Conservation (phyloP, 2,113 vertebrate genomes). For the Prochilodus magdalenae region DNA sequence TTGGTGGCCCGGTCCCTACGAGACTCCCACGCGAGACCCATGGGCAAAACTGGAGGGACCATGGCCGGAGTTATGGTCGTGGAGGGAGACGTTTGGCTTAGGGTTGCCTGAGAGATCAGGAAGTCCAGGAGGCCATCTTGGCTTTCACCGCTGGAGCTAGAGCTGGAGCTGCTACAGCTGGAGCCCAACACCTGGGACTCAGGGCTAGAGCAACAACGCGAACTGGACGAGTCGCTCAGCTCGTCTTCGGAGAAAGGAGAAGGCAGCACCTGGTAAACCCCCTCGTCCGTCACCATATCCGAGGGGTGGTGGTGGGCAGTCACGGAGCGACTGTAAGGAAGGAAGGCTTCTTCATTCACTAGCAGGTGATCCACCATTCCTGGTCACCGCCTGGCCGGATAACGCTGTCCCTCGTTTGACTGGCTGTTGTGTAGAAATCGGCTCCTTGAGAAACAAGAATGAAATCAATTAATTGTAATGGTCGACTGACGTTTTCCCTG, state of each 20-base stretch:
- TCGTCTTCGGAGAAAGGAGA: constrained; percentile 92
- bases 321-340: constrained; percentile 74
- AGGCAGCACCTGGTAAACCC: constrained; percentile 84
- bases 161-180: constrained; percentile 69
- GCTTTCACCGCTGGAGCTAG: constrained; percentile 85
- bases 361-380: constrained; percentile 98
- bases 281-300: constrained; percentile 84
- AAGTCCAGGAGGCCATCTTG: constrained; percentile 93
- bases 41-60: constrained; percentile 65
- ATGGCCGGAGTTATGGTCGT: constrained; percentile 63
- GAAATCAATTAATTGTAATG: background rate
- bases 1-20: constrained; percentile 81
- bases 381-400: constrained; percentile 63
- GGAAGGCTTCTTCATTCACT: constrained; percentile 89
- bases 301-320: constrained; percentile 70
- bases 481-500: no score
- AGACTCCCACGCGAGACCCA: constrained; percentile 83
- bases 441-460: background rate
- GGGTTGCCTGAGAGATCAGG: constrained; percentile 87
- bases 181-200: constrained; percentile 67
- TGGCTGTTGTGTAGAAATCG: constrained; percentile 9
- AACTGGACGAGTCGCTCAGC: constrained; percentile 90
- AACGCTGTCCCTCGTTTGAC: background rate
- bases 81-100: constrained; percentile 70
- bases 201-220: constrained; percentile 71